These are phyloP conservation scores for Spisula solida DNA, from an alignment of 2,888 invertebrate genomes.

Conservation along the genomic window DNA sequence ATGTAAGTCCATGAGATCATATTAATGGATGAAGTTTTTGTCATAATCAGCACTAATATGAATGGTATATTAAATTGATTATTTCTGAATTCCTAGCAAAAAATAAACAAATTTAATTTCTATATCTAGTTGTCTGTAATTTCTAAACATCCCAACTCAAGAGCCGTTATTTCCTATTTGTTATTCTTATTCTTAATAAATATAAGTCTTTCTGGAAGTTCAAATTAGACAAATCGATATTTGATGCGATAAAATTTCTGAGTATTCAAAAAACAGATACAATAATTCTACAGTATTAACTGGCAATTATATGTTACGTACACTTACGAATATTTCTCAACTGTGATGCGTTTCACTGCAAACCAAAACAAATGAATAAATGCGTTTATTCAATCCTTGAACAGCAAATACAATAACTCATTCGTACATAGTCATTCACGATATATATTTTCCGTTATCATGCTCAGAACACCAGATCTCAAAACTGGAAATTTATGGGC, in stretches of 20 bases:
- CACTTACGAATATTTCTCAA: no score
- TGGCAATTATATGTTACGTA: no score
- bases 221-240: not conserved
- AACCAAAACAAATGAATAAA: no score
- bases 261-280: not conserved
- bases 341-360: no score
- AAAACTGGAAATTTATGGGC: no score
- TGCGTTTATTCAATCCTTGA: no score
- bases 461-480: no score
- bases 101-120: not conserved
- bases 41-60: not conserved
- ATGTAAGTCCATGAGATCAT: not conserved
- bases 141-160: not conserved
- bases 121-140: slow-evolving; percentile 1
- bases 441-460: no score
- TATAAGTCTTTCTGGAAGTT: slow-evolving; percentile 15
- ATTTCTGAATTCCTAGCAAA: not conserved
- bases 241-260: slow-evolving; percentile 3
- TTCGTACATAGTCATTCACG: no score
- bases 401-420: no score
- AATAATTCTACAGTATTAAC: no score
- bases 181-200: not conserved
- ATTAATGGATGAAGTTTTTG: not conserved
- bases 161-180: not conserved
- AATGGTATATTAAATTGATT: not conserved